Percentiles rank a stretch among this genome's conserved stretches.
These are phyloP conservation scores for Zoanthus sociatus DNA, from an alignment of 92 coral and sea anemone species.

Conservation along the genomic window DNA sequence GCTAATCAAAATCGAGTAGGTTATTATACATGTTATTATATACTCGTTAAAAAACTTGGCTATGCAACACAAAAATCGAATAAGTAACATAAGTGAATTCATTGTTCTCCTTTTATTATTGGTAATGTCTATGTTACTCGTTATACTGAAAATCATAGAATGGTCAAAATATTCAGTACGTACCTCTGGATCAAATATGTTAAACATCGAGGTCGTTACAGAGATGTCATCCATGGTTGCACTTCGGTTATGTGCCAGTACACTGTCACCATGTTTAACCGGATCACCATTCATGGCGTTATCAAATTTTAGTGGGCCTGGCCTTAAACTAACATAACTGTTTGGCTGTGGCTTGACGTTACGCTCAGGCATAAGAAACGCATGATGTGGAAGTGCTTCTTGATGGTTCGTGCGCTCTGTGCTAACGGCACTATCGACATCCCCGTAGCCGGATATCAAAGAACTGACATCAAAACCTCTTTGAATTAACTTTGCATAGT, in stretches of 20 bases:
- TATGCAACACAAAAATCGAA: no score
- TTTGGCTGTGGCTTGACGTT: not conserved
- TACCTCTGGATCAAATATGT: not conserved
- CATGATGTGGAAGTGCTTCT: conserved; percentile 24
- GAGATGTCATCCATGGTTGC: conserved; percentile 2
- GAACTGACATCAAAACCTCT: conserved; percentile 81
- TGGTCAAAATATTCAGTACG: no score
- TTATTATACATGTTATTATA: no score
- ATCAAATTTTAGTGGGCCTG: not conserved
- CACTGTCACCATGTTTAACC: not conserved
- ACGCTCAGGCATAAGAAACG: conserved; percentile 46
- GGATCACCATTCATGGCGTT: conserved; percentile 17
- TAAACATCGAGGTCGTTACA: not conserved
- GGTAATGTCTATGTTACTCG: no score
- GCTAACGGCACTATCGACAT: conserved; percentile 49
- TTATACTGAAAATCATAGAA: no score
- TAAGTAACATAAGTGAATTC: no score
- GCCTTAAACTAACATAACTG: conserved; percentile 18
- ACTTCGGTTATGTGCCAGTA: not conserved
- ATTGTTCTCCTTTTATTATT: no score
- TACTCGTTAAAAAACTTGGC: no score
- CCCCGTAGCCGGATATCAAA: conserved; percentile 66
- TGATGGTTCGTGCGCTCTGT: conserved; percentile 42
- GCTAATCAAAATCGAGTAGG: no score
- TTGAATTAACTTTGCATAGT: conserved; percentile 58